Conservation (phyloP, 2,888 invertebrate genomes). For the Petrolisthes manimaculis region DNA sequence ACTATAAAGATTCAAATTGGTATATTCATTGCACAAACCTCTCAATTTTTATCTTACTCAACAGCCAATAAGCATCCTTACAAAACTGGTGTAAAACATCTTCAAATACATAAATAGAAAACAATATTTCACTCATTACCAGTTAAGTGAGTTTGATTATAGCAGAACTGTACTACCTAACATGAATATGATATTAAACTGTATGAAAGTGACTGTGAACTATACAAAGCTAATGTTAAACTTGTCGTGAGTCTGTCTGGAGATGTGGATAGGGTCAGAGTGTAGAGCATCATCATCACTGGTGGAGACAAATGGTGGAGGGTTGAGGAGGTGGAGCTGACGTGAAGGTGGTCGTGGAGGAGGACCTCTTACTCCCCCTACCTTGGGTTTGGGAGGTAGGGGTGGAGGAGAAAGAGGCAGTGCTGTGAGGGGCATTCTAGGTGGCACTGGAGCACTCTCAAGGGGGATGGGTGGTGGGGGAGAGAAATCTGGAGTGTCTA, state of each 20-base stretch:
- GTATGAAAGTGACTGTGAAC: not conserved
- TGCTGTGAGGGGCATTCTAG: constrained; percentile 29
- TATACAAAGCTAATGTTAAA: constrained; percentile 58
- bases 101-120: no score
- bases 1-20: not conserved
- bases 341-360: constrained; percentile 65
- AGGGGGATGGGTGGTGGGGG: constrained; percentile 29
- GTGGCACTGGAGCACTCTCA: not conserved
- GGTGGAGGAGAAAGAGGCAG: constrained; percentile 46
- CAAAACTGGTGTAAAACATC: no score
- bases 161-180: no score
- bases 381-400: constrained; percentile 64
- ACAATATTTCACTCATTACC: no score
- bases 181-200: no score
- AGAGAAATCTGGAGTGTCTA: constrained; percentile 34
- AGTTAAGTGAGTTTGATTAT: no score
- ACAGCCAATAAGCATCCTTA: no score
- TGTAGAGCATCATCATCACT: constrained; percentile 47
- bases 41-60: no score
- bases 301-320: constrained; percentile 46
- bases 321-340: constrained; percentile 53
- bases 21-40: no score
- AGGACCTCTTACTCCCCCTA: constrained; percentile 60
- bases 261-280: constrained; percentile 33
- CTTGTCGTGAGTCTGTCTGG: constrained; percentile 42